Evolutionary conservation across 2,113 vertebrate species (phyloP).

Genomic region (Nibea albiflora): DNA sequence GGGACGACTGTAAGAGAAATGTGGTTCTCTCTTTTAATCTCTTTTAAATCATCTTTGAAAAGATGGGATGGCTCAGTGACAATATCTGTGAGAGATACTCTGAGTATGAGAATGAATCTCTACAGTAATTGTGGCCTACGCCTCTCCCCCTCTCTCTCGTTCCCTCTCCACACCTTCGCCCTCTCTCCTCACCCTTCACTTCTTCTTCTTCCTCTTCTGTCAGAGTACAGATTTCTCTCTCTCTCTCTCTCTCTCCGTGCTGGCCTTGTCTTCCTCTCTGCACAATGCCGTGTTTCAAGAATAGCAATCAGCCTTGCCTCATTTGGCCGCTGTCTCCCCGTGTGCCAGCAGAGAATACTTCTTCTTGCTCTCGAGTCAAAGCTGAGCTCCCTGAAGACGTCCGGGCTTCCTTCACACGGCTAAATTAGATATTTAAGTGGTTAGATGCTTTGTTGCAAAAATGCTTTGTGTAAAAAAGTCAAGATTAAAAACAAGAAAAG

Average conservation of each 20-base stretch:
- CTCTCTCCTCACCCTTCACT: slow-evolving; percentile 1
- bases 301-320: slow-evolving; percentile 69
- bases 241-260: slow-evolving; percentile 3
- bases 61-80: slow-evolving; percentile 52
- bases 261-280: slow-evolving; percentile 57
- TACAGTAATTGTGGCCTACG: slow-evolving; percentile 59
- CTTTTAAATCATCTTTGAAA: slow-evolving; percentile 71
- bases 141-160: slow-evolving; percentile 41
- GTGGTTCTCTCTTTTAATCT: slow-evolving; percentile 63
- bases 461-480: neutral
- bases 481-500: slow-evolving; percentile 16
- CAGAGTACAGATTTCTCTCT: slow-evolving; percentile 59
- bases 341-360: slow-evolving; percentile 28
- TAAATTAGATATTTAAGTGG: slow-evolving; percentile 40
- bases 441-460: slow-evolving; percentile 39
- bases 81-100: slow-evolving; percentile 21
- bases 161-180: slow-evolving; percentile 23
- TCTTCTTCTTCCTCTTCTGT: slow-evolving; percentile 44
- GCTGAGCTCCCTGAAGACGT: slow-evolving; percentile 18
- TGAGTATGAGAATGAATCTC: slow-evolving; percentile 43
- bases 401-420: slow-evolving; percentile 15
- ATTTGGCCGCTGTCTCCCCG: slow-evolving; percentile 56
- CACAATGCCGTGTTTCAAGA: slow-evolving; percentile 53
- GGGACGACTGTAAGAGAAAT: slow-evolving; percentile 41
- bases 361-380: slow-evolving; percentile 43